These are phyloP conservation scores for Trogon surrucura DNA, from an alignment of 2,113 vertebrate genomes.

Conservation along the genomic window DNA sequence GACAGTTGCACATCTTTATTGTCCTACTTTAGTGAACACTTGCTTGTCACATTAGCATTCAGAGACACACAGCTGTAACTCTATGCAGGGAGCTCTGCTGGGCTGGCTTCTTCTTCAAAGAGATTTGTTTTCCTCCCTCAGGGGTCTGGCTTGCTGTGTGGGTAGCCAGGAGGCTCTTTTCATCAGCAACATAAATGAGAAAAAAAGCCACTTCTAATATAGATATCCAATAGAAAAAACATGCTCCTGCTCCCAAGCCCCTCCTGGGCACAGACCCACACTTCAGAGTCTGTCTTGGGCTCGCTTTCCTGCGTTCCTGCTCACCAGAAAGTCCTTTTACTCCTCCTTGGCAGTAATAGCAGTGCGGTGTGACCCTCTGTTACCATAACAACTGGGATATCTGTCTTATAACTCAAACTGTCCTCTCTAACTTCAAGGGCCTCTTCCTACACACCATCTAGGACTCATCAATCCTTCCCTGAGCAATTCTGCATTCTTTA, in stretches of 20 bases:
- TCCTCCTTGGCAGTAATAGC: background rate
- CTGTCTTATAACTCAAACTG: background rate
- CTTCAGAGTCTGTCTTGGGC: background rate
- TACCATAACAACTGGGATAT: conserved; percentile 15
- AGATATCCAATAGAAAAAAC: background rate
- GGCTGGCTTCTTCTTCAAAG: background rate
- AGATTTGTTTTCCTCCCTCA: background rate
- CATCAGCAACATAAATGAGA: background rate
- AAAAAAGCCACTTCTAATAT: background rate
- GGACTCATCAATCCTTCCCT: conserved; percentile 38
- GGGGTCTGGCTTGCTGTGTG: background rate
- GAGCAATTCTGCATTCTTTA: background rate
- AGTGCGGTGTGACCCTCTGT: background rate
- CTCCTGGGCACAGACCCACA: background rate
- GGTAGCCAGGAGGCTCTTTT: background rate
- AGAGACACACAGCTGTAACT: background rate
- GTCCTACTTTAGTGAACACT: background rate
- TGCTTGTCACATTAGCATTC: background rate
- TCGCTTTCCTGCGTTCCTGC: background rate
- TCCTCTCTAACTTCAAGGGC: conserved; percentile 20
- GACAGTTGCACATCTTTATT: background rate
- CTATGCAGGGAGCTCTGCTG: background rate
- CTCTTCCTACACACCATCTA: conserved; percentile 13
- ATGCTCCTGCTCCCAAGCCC: background rate
- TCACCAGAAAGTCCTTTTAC: background rate